Base-by-base conservation (phyloP, 2,113 vertebrate genomes). In the Microcebus jonahi region DNA sequence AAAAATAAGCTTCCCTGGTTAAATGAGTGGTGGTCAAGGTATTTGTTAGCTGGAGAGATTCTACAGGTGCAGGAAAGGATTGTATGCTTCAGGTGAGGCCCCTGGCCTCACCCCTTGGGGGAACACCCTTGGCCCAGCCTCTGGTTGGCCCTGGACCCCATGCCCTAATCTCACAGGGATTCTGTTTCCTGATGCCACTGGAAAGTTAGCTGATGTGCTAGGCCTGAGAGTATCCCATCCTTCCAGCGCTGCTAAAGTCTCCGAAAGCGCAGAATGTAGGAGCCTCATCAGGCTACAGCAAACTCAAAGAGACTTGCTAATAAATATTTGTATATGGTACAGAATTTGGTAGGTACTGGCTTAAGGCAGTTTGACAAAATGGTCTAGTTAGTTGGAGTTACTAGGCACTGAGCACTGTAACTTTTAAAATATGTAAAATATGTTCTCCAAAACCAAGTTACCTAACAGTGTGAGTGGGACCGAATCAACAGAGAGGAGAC, bases 71-170 rank as follows among this genome's bases (percentile, higher is more conserved):
- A 39, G 59, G 42, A 29, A 91, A 73, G 48, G 39, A 65, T 5
- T 3, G 12, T 63, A 63, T 11, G 34, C 27, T 9, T 15, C 25
- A 23, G 53, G 63, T 0, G 1, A 29, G 0, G 13, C 42, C 10
- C 6, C 20, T 1, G 3, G 4, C 12, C 67, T 42, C 48, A 34
- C 31, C 5, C 29, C 1, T 20, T 5, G 3, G 2, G 34, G 20
- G 57, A 57, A 34, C 5, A 59, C 11, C 18, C 71, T n/a, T 10
- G 12, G 4, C 18, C 65, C 42, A 31, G 14, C 5, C 45, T 94
- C 83, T 48, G n/a, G 9, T 27, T 59, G 65, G 36, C 61, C 8
- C 14, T 92, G 31, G 0, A 2, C 29, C 3, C 27, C 17, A 4
- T 0, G 0, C 3, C 59, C 15, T 34, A 31, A 39, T 1, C 10